Evolutionary conservation across 2,797 vertebrate genomes (phyloP).

Genomic region (Parauchenoglanis ngamensis): DNA sequence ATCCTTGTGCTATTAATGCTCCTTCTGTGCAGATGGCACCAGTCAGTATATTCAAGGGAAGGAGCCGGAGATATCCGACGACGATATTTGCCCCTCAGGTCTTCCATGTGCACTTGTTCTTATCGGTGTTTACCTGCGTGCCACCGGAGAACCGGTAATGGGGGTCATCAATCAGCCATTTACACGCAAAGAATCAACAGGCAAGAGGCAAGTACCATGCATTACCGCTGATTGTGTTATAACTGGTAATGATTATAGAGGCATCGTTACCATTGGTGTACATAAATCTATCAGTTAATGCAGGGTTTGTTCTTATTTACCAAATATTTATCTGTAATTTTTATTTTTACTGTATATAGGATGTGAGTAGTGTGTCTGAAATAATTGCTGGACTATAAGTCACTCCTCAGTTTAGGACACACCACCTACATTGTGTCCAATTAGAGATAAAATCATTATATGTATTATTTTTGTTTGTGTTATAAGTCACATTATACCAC

Average conservation of each 20-base stretch:
- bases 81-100: conserved; percentile 78
- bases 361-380: not conserved
- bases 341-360: not conserved
- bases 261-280: not conserved
- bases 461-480: not conserved
- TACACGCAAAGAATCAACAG: conserved; percentile 70
- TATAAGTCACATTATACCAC: not conserved
- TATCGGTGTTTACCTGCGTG: conserved; percentile 82
- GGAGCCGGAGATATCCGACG: conserved; percentile 72
- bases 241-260: not conserved
- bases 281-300: not conserved
- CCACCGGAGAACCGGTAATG: conserved; percentile 84
- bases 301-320: not conserved
- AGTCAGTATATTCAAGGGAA: conserved; percentile 87
- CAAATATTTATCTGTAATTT: not conserved
- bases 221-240: not conserved
- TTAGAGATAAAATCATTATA: no score
- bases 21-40: conserved; percentile 77
- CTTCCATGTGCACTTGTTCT: conserved; percentile 87
- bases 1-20: not conserved
- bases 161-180: conserved; percentile 91
- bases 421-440: not conserved
- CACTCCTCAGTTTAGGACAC: not conserved
- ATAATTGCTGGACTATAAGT: not conserved
- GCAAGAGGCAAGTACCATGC: conserved; percentile 64